Evolutionary conservation across 2,888 invertebrate genomes (phyloP).

Genomic region (Agrochola macilenta): DNA sequence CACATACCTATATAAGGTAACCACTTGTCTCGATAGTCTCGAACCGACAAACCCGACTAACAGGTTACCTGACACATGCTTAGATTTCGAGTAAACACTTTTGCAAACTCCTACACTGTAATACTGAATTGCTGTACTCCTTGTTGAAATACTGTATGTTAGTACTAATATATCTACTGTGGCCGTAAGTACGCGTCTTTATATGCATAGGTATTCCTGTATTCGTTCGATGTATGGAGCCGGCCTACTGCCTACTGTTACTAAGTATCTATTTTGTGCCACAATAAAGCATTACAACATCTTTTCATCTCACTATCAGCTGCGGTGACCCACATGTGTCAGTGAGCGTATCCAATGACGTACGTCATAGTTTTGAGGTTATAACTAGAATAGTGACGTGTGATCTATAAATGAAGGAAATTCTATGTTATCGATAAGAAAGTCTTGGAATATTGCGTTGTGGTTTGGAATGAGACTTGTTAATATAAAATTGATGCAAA

Average conservation of each 20-base stretch:
- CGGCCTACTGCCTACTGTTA: constrained; percentile 19
- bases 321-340: constrained; percentile 49
- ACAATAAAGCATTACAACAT: constrained; percentile 44
- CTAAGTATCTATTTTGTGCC: background rate
- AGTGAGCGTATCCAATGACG: constrained; percentile 37
- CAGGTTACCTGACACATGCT: background rate
- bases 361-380: constrained; percentile 37
- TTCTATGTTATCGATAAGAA: constrained; percentile 33
- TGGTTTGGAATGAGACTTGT: constrained; percentile 11
- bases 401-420: constrained; percentile 27
- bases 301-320: constrained; percentile 69
- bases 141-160: background rate
- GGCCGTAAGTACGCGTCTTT: background rate
- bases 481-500: background rate
- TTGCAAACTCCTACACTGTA: background rate
- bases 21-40: background rate
- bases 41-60: background rate
- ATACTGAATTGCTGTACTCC: too few species aligned
- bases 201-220: background rate
- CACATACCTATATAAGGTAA: background rate
- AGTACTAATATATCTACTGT: background rate
- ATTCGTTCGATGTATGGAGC: background rate
- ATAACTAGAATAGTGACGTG: constrained; percentile 19
- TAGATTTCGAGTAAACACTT: background rate
- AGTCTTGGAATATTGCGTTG: constrained; percentile 32